Percentiles rank a stretch among this genome's conserved stretches.
Evolutionary conservation across 2,888 invertebrate genomes (phyloP).

Genomic region (Heliconius sara): DNA sequence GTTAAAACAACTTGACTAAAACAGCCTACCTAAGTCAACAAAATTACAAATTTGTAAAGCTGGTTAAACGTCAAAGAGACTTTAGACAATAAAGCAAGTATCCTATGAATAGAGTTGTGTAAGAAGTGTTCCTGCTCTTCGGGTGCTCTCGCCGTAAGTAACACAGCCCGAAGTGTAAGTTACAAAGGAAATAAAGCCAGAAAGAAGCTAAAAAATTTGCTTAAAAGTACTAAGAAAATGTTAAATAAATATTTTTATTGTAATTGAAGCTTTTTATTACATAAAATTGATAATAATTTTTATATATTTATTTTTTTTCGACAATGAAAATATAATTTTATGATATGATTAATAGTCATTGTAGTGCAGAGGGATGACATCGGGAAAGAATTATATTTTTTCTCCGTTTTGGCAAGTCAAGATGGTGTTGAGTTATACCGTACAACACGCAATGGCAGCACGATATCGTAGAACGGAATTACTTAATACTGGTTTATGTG

Average conservation of each 20-base stretch:
- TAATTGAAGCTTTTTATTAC: too few species aligned
- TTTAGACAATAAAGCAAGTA: slow-evolving; percentile 16
- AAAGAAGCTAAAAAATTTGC: neutral
- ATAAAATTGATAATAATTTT: too few species aligned
- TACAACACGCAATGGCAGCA: too few species aligned
- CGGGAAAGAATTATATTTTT: too few species aligned
- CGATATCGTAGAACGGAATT: too few species aligned
- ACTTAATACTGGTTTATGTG: too few species aligned
- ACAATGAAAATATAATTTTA: too few species aligned
- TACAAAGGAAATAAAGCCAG: slow-evolving; percentile 10
- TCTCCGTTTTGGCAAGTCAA: too few species aligned
- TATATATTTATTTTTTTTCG: too few species aligned
- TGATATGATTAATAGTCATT: too few species aligned
- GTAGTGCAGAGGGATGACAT: too few species aligned
- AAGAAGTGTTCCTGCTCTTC: slow-evolving; percentile 1
- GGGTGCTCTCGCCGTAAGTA: neutral
- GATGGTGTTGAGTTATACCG: too few species aligned
- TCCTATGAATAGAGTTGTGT: slow-evolving; percentile 6
- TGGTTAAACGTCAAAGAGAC: slow-evolving; percentile 1
- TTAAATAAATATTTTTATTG: neutral
- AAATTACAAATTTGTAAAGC: neutral
- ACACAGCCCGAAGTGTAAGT: neutral
- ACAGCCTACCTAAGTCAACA: neutral
- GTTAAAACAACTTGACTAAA: neutral
- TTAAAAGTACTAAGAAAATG: neutral